These are phyloP conservation scores for Phalera bucephala DNA, from an alignment of 2,888 invertebrate species.

Conservation along the genomic window DNA sequence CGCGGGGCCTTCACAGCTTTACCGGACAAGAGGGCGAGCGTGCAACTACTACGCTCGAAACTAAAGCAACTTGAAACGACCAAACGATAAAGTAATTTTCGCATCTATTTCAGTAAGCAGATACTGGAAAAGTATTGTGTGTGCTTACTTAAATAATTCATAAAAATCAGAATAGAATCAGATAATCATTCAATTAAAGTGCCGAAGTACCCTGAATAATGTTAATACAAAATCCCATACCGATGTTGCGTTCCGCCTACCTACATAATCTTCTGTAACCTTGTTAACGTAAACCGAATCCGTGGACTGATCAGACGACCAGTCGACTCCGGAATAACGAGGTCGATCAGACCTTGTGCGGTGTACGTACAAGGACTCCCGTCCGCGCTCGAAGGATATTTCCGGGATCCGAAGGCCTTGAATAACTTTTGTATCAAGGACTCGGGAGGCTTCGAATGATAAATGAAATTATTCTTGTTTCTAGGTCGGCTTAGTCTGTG, in stretches of 20 bases:
- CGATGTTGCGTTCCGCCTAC: constrained; percentile 21
- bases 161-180: too few relatives aligned
- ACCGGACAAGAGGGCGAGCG: too few relatives aligned
- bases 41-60: too few relatives aligned
- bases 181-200: too few relatives aligned
- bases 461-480: constrained; percentile 69
- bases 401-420: constrained; percentile 63
- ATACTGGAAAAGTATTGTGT: too few relatives aligned
- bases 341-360: constrained; percentile 57
- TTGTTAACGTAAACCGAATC: constrained; percentile 49
- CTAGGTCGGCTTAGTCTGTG: constrained; percentile 57
- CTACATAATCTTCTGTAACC: constrained; percentile 45
- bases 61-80: too few relatives aligned
- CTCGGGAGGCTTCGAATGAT: constrained; percentile 53
- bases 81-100: too few relatives aligned
- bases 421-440: constrained; percentile 66
- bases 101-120: too few relatives aligned
- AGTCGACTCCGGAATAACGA: constrained; percentile 42
- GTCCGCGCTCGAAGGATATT: constrained; percentile 58
- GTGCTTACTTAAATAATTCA: too few relatives aligned
- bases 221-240: constrained; percentile 29
- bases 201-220: too few relatives aligned
- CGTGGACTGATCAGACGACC: constrained; percentile 46
- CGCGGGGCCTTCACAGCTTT: too few relatives aligned
- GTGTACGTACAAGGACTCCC: constrained; percentile 46